Evolutionary conservation across 2,797 vertebrate genomes (phyloP), one percentile per base, ranked within the genome.

Genomic region (Lindbergichthys nudifrons): DNA sequence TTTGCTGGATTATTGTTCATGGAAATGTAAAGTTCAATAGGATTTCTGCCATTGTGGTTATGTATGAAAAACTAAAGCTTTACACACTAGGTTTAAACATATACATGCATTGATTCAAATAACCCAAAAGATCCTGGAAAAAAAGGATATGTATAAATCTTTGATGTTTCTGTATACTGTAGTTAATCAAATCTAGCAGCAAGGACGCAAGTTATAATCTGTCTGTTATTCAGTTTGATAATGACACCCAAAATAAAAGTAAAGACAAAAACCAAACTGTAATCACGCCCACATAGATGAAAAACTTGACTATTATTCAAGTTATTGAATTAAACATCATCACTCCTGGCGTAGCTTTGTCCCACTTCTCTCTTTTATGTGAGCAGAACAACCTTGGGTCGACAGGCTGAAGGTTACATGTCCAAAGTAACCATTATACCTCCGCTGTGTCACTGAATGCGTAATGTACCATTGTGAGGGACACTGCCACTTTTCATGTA

Each of bases 401-500:
- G 26, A 23, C 50, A 64, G 23, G 70, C 21, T 75, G 77, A 90
- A 87, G 89, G 83, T 87, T 86, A 83, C 10, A 52, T 66, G 65
- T 84, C 64, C 46, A 81, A 87, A 90, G 81, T 59, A 87, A 70
- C 71, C 79, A 47, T 70, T 69, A 80, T 75, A 57, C 66, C 50
- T 56, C 51, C 19, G 3, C 81, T 75, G 70, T 83, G 82, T 61
- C 58, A 65, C 56, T 59, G 74, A 81, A 83, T 66, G 73, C 82
- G 85, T 77, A 84, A 80, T 80, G 69, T 47, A 16, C 54, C 48
- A 84, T 83, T 88, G 72, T 86, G 81, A 82, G 75, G 61, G 70
- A 82, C 79, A 79, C 70, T 76, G 78, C 75, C 88, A 88, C 81
- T 79, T 86, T 71, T 82, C 83, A 86, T 89, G 88, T 84, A 81